phyloP scores from a whole-genome alignment of 2,888 invertebrate species.

The Drosophila mimetica region DNA sequence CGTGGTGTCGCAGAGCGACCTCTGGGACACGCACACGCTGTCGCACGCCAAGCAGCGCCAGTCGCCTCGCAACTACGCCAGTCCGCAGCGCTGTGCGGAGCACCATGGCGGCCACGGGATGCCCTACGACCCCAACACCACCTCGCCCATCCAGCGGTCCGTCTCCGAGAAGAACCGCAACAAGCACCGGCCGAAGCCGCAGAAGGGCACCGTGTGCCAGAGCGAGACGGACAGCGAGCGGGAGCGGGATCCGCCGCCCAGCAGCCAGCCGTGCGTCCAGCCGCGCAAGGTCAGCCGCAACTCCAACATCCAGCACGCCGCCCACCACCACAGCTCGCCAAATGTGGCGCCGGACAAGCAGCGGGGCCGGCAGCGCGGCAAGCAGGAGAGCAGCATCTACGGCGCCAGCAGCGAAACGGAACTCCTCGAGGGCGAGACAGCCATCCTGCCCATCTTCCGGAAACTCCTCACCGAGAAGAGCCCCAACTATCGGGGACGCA shows the following conservation, averaged over 20 bases:
- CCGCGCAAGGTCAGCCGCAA: slow-evolving; percentile 81
- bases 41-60: slow-evolving; percentile 85
- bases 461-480: slow-evolving; percentile 94
- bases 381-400: slow-evolving; percentile 86
- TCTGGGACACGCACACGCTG: slow-evolving; percentile 88
- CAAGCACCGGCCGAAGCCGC: slow-evolving; percentile 85
- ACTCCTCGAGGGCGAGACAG: slow-evolving; percentile 89
- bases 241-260: slow-evolving; percentile 82
- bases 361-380: slow-evolving; percentile 79
- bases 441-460: slow-evolving; percentile 95
- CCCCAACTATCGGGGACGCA: slow-evolving; percentile 86
- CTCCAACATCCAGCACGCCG: slow-evolving; percentile 82
- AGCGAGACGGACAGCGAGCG: slow-evolving; percentile 86
- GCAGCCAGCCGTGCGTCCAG: slow-evolving; percentile 74
- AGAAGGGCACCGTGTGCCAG: slow-evolving; percentile 85
- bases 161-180: slow-evolving; percentile 88
- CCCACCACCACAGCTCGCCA: slow-evolving; percentile 88
- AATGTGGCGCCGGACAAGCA: slow-evolving; percentile 86
- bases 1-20: slow-evolving; percentile 88
- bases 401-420: slow-evolving; percentile 94
- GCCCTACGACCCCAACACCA: slow-evolving; percentile 79
- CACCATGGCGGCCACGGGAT: slow-evolving; percentile 83
- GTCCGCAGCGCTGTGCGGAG: slow-evolving; percentile 83
- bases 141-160: slow-evolving; percentile 87
- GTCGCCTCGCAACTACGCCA: slow-evolving; percentile 84